These are phyloP conservation scores for Spinibarbus caldwelli DNA, from an alignment of 2,797 vertebrate genomes.

Conservation along the genomic window DNA sequence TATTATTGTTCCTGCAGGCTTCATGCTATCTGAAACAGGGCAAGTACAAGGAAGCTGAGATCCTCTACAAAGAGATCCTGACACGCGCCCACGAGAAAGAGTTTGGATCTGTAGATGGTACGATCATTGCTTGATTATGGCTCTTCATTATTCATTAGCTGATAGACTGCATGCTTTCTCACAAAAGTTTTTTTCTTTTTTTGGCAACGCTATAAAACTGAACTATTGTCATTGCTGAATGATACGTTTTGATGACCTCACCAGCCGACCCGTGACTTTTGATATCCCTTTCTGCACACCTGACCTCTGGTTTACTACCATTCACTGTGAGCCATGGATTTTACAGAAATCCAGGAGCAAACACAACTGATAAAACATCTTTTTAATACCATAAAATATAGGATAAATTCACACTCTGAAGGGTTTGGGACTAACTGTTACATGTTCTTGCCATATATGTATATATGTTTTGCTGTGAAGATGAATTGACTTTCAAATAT, in stretches of 20 bases:
- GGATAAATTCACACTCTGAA: neutral
- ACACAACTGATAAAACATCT: neutral
- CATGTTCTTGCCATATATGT: slow-evolving; percentile 5
- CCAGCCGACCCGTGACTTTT: neutral
- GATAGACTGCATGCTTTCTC: slow-evolving; percentile 20
- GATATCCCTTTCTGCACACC: neutral
- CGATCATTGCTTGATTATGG: slow-evolving; percentile 58
- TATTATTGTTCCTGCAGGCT: slow-evolving; percentile 71
- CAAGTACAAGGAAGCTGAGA: slow-evolving; percentile 86
- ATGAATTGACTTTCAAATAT: slow-evolving; percentile 11
- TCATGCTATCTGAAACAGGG: slow-evolving; percentile 90
- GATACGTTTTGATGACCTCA: neutral
- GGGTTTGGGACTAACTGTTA: neutral
- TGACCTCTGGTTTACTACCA: slow-evolving; percentile 8
- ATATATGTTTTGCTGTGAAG: neutral
- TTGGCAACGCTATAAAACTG: neutral
- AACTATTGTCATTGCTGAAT: slow-evolving; percentile 17
- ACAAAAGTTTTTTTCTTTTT: neutral
- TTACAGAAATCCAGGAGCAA: neutral
- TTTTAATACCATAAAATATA: neutral
- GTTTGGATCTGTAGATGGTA: slow-evolving; percentile 87
- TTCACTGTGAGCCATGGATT: neutral
- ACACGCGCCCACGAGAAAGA: slow-evolving; percentile 87
- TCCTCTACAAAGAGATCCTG: slow-evolving; percentile 87
- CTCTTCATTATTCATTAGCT: slow-evolving; percentile 4